Percentiles rank a stretch among this genome's conserved stretches.
phyloP scores from a whole-genome alignment of 2,113 vertebrate genomes.

The Nibea coibor region DNA sequence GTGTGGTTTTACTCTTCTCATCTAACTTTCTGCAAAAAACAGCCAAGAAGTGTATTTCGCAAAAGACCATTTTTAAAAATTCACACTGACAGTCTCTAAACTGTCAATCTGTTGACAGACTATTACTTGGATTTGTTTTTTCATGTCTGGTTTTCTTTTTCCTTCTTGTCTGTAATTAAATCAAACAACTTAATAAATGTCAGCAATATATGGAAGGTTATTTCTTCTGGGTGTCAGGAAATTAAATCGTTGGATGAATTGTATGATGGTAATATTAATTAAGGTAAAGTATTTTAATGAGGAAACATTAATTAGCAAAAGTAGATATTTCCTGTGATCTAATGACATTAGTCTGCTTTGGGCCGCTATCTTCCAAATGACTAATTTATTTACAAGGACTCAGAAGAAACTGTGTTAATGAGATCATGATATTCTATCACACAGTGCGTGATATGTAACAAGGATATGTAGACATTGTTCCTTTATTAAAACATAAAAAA shows the following conservation, averaged over 20 bases:
- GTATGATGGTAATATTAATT: neutral
- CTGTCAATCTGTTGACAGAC: neutral
- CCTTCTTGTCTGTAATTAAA: neutral
- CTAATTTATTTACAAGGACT: neutral
- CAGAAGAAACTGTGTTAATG: neutral
- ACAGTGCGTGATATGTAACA: constrained; percentile 7
- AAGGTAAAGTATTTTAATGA: neutral
- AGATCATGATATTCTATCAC: neutral
- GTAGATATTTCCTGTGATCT: neutral
- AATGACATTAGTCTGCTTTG: neutral
- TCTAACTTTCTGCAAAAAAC: neutral
- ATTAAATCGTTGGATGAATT: constrained; percentile 41
- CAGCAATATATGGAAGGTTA: neutral
- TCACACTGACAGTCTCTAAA: neutral
- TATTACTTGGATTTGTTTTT: neutral
- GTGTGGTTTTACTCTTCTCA: neutral
- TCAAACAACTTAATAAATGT: neutral
- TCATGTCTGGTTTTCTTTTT: neutral
- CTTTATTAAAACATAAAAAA: constrained; percentile 22
- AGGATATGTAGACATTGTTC: neutral
- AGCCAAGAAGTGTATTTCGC: neutral
- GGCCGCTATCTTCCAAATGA: neutral
- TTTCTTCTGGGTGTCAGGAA: constrained; percentile 27
- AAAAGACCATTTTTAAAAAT: neutral
- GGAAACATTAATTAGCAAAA: neutral